phyloP scores from a whole-genome alignment of 2,888 invertebrate species.

The Tipula helvola region DNA sequence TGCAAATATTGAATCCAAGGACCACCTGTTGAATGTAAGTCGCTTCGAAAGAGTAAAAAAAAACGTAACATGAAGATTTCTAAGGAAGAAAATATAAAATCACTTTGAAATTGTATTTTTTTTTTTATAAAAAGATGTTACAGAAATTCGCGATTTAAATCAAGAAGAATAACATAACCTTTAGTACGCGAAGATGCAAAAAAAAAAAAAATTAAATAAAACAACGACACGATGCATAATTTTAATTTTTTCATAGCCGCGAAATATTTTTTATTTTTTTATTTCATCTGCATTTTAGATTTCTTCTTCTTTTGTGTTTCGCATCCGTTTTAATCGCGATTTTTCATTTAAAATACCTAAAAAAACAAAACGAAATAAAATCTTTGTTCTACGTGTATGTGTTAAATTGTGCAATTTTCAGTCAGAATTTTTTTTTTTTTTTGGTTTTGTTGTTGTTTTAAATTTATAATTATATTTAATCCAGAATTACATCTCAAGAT shows the following conservation, averaged over 20 bases:
- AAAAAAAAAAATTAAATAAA: neutral
- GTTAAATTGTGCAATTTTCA: neutral
- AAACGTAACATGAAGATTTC: neutral
- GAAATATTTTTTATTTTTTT: neutral
- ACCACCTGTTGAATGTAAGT: neutral
- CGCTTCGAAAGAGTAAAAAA: neutral
- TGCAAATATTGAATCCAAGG: neutral
- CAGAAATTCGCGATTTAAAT: neutral
- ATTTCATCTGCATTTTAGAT: neutral
- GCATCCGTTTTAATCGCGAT: neutral
- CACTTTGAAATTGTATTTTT: neutral
- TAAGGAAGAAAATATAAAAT: neutral
- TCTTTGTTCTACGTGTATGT: neutral
- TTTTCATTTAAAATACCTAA: neutral
- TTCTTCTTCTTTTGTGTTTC: neutral
- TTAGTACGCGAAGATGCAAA: neutral
- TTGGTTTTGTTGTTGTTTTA: neutral
- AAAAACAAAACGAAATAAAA: neutral
- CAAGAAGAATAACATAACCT: neutral
- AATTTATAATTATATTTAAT: neutral
- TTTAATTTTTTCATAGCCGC: neutral
- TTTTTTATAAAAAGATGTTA: neutral
- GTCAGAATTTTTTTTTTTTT: neutral
- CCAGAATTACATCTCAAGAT: slow-evolving; percentile 4
- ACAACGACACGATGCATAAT: slow-evolving; percentile 4